Evolutionary conservation across 1,140 invertebrate genomes (phyloP), one percentile per base, ranked within the genome.

Genomic region (Archivesica marissinica): DNA sequence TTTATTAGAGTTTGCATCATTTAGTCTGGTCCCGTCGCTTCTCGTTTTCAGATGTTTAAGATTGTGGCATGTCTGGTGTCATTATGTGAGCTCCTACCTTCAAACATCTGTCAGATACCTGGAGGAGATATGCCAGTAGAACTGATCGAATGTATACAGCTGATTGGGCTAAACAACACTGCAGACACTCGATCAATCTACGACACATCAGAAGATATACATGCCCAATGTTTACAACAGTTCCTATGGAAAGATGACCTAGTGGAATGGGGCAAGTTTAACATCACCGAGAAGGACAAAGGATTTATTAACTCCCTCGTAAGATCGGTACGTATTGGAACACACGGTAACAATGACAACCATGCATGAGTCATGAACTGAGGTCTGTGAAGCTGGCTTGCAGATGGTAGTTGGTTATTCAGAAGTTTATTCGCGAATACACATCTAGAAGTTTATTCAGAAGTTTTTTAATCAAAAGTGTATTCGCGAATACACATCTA

Each of bases 261-360:
- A 23, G 41, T 83, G 2, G 2, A 30, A 38, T 83, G 68, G 81
- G 38, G 17, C 11, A 28, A 30, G 0, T 64, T 54, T 30, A 83
- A 83, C 50, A 64, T 83, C 39, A 83, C 81, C 4, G 39, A 74
- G 20, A 44, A 59, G 7, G 68, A 83, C 20, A 38, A 25, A 33
- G 39, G 1, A 0, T 83, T 74, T 33, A 64, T 83, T 23, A 83
- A 61, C 38, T 59, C 52, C 25, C 35, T 83, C 17, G 44, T 64
- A 28, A 35, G n/a, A 47, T 75, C 70, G 9, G 70, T 83, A 35
- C n/a, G n/a, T n/a, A n/a, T n/a, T n/a, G n/a, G n/a, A n/a, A n/a
- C n/a, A n/a, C n/a, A n/a, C n/a, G n/a, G n/a, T n/a, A n/a, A n/a
- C n/a, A n/a, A n/a, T n/a, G n/a, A n/a, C n/a, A n/a, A n/a, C 41